Percentiles rank a stretch among this genome's conserved stretches.
Evolutionary conservation across 2,888 invertebrate genomes (phyloP).

Genomic region (Globia sparganii): DNA sequence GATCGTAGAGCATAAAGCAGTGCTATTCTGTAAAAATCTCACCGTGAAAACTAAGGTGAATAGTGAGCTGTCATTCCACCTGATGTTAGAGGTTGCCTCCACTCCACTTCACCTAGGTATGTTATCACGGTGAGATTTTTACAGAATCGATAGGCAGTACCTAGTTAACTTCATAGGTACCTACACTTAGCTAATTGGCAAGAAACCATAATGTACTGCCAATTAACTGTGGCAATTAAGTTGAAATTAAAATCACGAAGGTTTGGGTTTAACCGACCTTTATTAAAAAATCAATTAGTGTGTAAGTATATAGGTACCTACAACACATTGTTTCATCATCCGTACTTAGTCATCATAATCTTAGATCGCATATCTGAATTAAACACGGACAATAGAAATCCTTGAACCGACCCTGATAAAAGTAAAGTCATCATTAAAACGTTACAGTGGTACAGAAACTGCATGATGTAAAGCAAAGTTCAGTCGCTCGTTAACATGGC

Average conservation of each 20-base stretch:
- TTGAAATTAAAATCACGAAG: conserved; percentile 3
- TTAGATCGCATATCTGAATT: conserved; percentile 1
- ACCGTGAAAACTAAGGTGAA: too few species aligned
- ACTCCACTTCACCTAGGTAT: too few species aligned
- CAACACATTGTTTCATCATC: neutral
- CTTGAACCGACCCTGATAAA: conserved; percentile 5
- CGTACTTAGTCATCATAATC: conserved; percentile 8
- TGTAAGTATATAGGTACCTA: neutral
- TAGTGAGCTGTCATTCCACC: too few species aligned
- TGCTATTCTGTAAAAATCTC: too few species aligned
- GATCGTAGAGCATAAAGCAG: neutral
- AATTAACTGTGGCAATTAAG: conserved; percentile 15
- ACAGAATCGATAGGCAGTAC: too few species aligned
- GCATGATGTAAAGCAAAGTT: neutral
- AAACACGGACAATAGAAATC: conserved; percentile 4
- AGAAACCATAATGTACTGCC: conserved; percentile 24
- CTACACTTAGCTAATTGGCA: conserved; percentile 34
- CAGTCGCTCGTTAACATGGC: neutral
- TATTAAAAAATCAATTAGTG: neutral
- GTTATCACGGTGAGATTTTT: too few species aligned
- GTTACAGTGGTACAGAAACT: conserved; percentile 3
- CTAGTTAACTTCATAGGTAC: conserved; percentile 10
- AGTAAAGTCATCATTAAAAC: conserved; percentile 8
- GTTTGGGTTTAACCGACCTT: conserved; percentile 1
- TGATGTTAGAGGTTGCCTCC: too few species aligned